Evolutionary conservation across 2,113 vertebrate species (phyloP).

Genomic region (Perca schrenkii): DNA sequence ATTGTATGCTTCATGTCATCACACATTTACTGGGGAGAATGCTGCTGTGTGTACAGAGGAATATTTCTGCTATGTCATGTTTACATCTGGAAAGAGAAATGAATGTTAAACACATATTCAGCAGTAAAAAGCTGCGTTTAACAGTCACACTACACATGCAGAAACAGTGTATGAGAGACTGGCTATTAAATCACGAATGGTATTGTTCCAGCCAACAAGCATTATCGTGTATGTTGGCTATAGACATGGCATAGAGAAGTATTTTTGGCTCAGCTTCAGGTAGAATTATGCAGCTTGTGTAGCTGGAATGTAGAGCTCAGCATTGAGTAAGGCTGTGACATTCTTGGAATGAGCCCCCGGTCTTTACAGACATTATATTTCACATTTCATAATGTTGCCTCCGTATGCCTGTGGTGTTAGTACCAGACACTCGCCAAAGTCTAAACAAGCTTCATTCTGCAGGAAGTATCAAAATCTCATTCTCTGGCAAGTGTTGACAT

Average conservation of each 20-base stretch:
- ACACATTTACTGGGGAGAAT: neutral
- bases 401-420: conserved; percentile 58
- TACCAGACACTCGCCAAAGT: conserved; percentile 61
- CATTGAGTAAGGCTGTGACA: conserved; percentile 53
- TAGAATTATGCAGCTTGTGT: conserved; percentile 44
- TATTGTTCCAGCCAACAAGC: conserved; percentile 6
- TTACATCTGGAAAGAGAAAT: conserved; percentile 59
- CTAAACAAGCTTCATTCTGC: conserved; percentile 66
- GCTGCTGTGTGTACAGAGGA: conserved; percentile 16
- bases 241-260: conserved; percentile 31
- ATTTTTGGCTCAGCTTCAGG: conserved; percentile 38
- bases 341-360: conserved; percentile 56
- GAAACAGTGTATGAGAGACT: conserved; percentile 6
- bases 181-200: conserved; percentile 29
- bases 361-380: conserved; percentile 67
- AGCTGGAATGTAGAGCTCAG: conserved; percentile 51
- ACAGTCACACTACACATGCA: conserved; percentile 13
- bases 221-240: neutral
- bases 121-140: conserved; percentile 35
- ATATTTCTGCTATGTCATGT: conserved; percentile 55
- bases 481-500: conserved; percentile 27
- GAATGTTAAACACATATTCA: conserved; percentile 33
- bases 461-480: conserved; percentile 54
- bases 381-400: conserved; percentile 64
- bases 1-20: neutral